These are phyloP conservation scores for Xiphophorus hellerii DNA, from an alignment of 2,113 vertebrate species.

Conservation along the genomic window DNA sequence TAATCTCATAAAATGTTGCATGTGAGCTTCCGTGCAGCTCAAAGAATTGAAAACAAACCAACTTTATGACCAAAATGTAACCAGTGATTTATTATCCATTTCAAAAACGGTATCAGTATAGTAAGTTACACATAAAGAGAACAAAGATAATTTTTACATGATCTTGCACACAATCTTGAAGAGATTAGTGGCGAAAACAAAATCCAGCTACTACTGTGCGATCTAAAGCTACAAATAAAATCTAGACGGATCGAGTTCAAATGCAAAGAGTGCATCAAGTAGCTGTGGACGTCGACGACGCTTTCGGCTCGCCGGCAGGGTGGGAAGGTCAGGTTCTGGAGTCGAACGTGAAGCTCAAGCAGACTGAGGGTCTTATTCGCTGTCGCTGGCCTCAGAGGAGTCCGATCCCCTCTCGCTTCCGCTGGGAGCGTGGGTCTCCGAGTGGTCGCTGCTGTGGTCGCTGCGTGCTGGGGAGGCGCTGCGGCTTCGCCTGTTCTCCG, in stretches of 20 bases:
- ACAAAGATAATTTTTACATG: slow-evolving; percentile 29
- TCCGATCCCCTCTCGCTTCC: slow-evolving; percentile 84
- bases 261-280: slow-evolving; percentile 19
- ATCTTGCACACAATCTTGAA: slow-evolving; percentile 40
- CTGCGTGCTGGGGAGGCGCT: slow-evolving; percentile 85
- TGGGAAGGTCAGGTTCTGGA: neutral
- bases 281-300: slow-evolving; percentile 4
- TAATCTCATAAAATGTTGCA: neutral
- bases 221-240: slow-evolving; percentile 59
- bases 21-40: neutral
- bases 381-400: slow-evolving; percentile 87
- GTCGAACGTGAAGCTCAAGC: slow-evolving; percentile 7
- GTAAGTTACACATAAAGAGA: slow-evolving; percentile 19
- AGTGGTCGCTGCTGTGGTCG: slow-evolving; percentile 84
- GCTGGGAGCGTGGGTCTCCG: slow-evolving; percentile 79
- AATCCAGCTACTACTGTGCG: neutral
- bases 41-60: neutral
- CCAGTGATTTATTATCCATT: slow-evolving; percentile 55
- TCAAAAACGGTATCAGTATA: slow-evolving; percentile 27
- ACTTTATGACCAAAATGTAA: slow-evolving; percentile 27
- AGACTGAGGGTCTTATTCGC: slow-evolving; percentile 76
- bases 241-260: slow-evolving; percentile 9
- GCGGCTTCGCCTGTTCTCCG: slow-evolving; percentile 73
- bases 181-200: slow-evolving; percentile 10
- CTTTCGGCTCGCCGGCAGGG: neutral